Conservation (phyloP, 2,888 invertebrate species). For the Opisthograptis luteolata region DNA sequence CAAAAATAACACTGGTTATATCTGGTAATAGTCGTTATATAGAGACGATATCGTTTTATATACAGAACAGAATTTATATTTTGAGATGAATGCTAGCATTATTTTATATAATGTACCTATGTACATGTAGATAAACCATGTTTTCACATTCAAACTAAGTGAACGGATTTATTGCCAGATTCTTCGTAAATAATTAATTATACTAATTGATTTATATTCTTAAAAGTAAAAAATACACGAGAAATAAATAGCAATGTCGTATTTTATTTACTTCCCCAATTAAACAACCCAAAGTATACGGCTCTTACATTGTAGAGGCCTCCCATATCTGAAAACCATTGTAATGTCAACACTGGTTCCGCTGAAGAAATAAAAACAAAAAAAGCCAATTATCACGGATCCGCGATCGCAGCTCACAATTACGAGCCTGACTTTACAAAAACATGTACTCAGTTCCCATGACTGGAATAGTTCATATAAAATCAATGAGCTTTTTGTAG, state of each 20-base stretch:
- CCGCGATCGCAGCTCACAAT: constrained; percentile 63
- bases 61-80: no score
- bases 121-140: no score
- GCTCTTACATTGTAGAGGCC: constrained; percentile 1
- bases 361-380: constrained; percentile 63
- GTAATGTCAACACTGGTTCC: constrained; percentile 46
- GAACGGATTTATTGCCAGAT: no score
- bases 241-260: no score
- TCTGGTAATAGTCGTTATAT: constrained; percentile 5
- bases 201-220: no score
- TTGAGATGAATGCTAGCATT: no score
- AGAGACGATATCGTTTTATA: constrained; percentile 2
- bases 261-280: no score
- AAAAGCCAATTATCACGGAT: constrained; percentile 61
- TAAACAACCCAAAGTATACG: no score
- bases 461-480: constrained; percentile 64
- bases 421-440: constrained; percentile 59
- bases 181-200: no score
- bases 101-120: no score
- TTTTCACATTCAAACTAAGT: no score
- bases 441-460: constrained; percentile 76
- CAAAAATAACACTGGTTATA: constrained; percentile 14
- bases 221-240: no score
- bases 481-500: constrained; percentile 30
- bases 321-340: constrained; percentile 37